phyloP scores from a whole-genome alignment of 2,113 vertebrate species.

The Numenius arquata region DNA sequence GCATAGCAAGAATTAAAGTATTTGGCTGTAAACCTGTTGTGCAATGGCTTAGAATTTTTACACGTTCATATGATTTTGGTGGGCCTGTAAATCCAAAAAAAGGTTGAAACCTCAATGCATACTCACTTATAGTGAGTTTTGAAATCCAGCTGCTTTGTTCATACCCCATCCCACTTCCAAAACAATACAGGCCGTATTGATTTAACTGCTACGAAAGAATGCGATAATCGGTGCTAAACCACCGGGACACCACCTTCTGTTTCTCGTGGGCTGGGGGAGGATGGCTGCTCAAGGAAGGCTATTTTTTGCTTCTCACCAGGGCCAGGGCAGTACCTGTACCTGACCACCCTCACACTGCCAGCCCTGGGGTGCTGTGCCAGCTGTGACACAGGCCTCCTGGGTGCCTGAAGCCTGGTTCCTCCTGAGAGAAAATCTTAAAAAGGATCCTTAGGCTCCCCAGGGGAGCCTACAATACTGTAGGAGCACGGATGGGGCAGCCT shows the following conservation, averaged over 20 bases:
- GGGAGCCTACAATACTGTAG: background rate
- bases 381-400: background rate
- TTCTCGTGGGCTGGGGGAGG: background rate
- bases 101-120: background rate
- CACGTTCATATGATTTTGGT: background rate
- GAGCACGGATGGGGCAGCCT: background rate
- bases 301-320: background rate
- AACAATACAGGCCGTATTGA: background rate
- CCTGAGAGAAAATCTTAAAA: background rate
- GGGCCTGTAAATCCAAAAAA: background rate
- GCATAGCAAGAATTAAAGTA: background rate
- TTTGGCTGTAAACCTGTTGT: background rate
- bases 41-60: background rate
- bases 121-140: background rate
- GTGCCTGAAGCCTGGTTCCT: background rate
- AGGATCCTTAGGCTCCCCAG: background rate
- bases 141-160: background rate
- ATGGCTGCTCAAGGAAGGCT: background rate
- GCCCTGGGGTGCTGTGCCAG: background rate
- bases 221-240: background rate
- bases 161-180: background rate
- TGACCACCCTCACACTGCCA: background rate
- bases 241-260: background rate
- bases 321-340: background rate
- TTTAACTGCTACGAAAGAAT: background rate